A percentile compares a stretch with the other conserved stretches of the same genome.
These are phyloP conservation scores for Colossoma macropomum DNA, from an alignment of 2,113 vertebrate species.

Conservation along the genomic window DNA sequence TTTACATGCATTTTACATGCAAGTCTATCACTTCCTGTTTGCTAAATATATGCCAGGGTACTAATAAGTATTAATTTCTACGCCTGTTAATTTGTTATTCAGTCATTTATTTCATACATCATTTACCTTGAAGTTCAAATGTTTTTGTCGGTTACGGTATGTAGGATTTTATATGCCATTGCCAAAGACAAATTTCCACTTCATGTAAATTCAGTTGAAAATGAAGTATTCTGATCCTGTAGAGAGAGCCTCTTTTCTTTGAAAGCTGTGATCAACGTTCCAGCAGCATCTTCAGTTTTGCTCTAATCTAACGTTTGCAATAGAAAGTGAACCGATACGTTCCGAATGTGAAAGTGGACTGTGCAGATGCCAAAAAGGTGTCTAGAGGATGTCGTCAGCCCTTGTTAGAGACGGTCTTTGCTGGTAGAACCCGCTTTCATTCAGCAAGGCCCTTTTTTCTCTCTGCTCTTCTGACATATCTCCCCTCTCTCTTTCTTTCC, in stretches of 20 bases:
- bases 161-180: background rate
- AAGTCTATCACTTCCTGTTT: no score
- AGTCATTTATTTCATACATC: no score
- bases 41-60: no score
- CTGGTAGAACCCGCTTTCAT: background rate
- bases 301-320: background rate
- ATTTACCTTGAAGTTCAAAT: no score
- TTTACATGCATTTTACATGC: no score
- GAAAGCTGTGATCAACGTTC: background rate
- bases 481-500: conserved; percentile 2
- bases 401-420: background rate
- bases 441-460: background rate
- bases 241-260: no score
- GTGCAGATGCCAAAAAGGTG: background rate
- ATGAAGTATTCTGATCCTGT: background rate
- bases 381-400: background rate
- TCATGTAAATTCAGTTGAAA: background rate
- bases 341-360: conserved; percentile 10
- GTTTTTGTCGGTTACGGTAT: no score
- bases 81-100: no score
- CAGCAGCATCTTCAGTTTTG: background rate
- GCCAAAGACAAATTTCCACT: background rate
- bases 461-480: conserved; percentile 5
- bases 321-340: background rate
- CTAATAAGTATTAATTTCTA: no score